phyloP scores from a whole-genome alignment of 2,113 vertebrate genomes.

The Bubo bubo region DNA sequence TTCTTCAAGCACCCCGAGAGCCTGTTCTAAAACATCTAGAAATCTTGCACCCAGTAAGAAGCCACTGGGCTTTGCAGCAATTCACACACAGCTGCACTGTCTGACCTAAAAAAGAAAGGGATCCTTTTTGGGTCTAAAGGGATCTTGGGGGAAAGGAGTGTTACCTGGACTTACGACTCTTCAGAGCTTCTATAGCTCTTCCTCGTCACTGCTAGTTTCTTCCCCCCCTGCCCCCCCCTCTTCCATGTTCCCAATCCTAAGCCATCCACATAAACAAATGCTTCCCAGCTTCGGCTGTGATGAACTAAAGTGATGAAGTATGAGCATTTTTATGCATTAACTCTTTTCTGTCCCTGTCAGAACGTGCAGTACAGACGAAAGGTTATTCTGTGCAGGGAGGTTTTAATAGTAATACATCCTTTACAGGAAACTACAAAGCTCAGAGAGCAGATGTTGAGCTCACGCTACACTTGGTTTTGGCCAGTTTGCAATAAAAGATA shows the following conservation, averaged over 20 bases:
- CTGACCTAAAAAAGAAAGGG: not conserved
- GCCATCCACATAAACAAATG: not conserved
- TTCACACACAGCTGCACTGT: not conserved
- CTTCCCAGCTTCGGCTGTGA: not conserved
- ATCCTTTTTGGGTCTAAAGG: not conserved
- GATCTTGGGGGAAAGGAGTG: not conserved
- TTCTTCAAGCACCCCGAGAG: not conserved
- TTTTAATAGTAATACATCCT: not conserved
- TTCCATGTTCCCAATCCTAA: not conserved
- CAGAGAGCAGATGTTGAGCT: not conserved
- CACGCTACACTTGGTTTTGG: not conserved
- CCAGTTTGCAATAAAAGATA: not conserved
- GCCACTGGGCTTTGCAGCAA: not conserved
- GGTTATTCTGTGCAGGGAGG: not conserved
- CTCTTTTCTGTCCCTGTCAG: not conserved
- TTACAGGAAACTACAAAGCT: not conserved
- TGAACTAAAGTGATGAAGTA: not conserved
- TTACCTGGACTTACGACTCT: not conserved
- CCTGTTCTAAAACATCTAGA: not conserved
- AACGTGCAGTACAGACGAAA: not conserved
- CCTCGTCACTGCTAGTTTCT: not conserved
- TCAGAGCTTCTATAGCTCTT: not conserved
- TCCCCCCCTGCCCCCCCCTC: accelerated
- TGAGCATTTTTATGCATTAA: not conserved
- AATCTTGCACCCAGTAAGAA: not conserved